phyloP scores from a whole-genome alignment of 2,888 invertebrate genomes.

The Mesorhabditis belari region DNA sequence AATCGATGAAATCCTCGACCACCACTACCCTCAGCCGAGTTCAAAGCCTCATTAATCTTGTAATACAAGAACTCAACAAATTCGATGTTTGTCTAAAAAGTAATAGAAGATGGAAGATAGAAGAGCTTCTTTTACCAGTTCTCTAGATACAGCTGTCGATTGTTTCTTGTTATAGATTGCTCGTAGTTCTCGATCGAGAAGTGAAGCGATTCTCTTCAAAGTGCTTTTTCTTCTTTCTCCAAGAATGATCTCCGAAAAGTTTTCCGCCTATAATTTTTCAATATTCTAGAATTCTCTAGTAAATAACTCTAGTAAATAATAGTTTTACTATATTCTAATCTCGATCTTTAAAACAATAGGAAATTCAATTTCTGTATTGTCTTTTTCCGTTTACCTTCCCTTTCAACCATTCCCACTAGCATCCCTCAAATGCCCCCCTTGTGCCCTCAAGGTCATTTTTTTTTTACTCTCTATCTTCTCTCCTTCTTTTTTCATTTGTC shows the following conservation, averaged over 20 bases:
- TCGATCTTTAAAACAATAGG: not conserved
- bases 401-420: too few species aligned
- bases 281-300: too few species aligned
- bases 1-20: conserved; percentile 25
- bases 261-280: conserved; percentile 27
- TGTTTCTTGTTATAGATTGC: conserved; percentile 24
- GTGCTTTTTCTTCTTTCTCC: conserved; percentile 21
- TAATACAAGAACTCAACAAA: conserved; percentile 33
- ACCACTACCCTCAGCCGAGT: conserved; percentile 22
- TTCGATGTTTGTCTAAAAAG: conserved; percentile 28
- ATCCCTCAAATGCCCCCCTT: not conserved
- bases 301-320: too few species aligned
- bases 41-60: conserved; percentile 32
- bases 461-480: not conserved
- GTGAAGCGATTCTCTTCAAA: conserved; percentile 16
- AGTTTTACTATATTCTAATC: too few species aligned
- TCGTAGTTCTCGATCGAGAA: conserved; percentile 24
- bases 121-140: not conserved
- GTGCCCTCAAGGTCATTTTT: not conserved
- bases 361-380: not conserved
- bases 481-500: not conserved
- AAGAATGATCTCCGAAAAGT: conserved; percentile 32
- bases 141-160: conserved; percentile 4
- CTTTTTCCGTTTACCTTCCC: too few species aligned
- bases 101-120: not conserved